A percentile compares a stretch with the other conserved stretches of the same genome.
Conservation (phyloP, 2,888 invertebrate species). For the Emmelina monodactyla region DNA sequence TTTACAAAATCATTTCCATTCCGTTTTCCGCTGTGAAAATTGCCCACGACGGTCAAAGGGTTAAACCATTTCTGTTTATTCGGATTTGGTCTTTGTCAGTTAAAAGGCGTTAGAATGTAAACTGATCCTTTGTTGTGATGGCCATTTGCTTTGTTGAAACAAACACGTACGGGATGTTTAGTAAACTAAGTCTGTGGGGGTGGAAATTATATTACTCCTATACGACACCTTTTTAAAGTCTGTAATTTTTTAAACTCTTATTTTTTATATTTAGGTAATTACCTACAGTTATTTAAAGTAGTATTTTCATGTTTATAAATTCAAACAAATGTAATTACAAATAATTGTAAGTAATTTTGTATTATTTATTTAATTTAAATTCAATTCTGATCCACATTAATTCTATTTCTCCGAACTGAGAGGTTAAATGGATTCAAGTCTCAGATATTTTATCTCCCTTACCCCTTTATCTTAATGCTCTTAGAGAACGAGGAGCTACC, state of each 20-base stretch:
- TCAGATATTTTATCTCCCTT: conserved; percentile 2
- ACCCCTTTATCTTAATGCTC: conserved; percentile 16
- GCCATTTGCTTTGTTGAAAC: too few species aligned
- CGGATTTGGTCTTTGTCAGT: conserved; percentile 62
- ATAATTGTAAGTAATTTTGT: too few species aligned
- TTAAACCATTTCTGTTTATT: conserved; percentile 63
- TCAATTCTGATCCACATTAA: neutral
- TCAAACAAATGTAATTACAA: too few species aligned
- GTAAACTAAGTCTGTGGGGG: too few species aligned
- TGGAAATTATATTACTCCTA: too few species aligned
- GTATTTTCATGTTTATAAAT: too few species aligned
- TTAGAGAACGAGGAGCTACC: conserved; percentile 13
- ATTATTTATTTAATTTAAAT: too few species aligned
- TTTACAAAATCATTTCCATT: conserved; percentile 57
- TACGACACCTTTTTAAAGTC: too few species aligned
- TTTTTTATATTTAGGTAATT: too few species aligned
- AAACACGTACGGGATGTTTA: too few species aligned
- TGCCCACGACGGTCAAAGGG: conserved; percentile 63
- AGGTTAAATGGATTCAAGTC: conserved; percentile 1
- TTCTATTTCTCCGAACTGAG: neutral
- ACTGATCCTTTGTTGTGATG: conserved; percentile 57
- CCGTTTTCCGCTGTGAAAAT: conserved; percentile 61
- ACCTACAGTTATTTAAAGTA: too few species aligned
- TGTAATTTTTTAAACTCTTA: too few species aligned
- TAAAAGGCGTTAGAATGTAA: conserved; percentile 63